These are phyloP conservation scores for Epizoanthus fatuus DNA, from an alignment of 92 coral and sea anemone species.

Conservation along the genomic window DNA sequence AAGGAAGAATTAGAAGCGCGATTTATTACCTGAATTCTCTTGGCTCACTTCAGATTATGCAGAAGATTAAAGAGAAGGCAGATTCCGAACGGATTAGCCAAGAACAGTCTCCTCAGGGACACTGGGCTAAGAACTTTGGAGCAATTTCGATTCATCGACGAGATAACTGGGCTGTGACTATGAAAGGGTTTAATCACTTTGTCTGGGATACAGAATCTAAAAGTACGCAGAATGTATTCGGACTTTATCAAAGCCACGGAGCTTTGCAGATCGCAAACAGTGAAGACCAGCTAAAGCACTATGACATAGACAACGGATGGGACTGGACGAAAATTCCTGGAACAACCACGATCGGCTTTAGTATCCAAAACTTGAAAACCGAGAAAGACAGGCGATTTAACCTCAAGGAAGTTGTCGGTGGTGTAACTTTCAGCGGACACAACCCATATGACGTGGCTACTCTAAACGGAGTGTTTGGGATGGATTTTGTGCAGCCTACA, in stretches of 20 bases:
- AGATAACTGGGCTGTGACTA: conserved; percentile 5
- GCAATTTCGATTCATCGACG: too few relatives aligned
- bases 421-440: not conserved
- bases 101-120: conserved; percentile 74
- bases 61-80: conserved; percentile 28
- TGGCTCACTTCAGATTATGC: conserved; percentile 62
- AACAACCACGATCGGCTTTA: conserved; percentile 45
- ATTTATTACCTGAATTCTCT: conserved; percentile 67
- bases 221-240: conserved; percentile 47
- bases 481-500: conserved; percentile 8
- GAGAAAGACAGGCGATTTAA: not conserved
- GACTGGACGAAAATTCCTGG: conserved; percentile 58
- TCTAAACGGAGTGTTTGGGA: conserved; percentile 9
- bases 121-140: conserved; percentile 38
- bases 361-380: not conserved
- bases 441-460: too few relatives aligned
- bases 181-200: conserved; percentile 70
- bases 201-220: conserved; percentile 65
- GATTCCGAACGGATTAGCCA: not conserved
- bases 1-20: conserved; percentile 25
- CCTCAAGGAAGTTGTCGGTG: not conserved
- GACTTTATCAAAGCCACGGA: conserved; percentile 69
- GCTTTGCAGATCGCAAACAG: conserved; percentile 75
- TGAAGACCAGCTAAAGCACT: conserved; percentile 46
- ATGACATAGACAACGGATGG: conserved; percentile 68